Conservation (phyloP, 2,888 invertebrate species). For the Polydesmus complanatus region DNA sequence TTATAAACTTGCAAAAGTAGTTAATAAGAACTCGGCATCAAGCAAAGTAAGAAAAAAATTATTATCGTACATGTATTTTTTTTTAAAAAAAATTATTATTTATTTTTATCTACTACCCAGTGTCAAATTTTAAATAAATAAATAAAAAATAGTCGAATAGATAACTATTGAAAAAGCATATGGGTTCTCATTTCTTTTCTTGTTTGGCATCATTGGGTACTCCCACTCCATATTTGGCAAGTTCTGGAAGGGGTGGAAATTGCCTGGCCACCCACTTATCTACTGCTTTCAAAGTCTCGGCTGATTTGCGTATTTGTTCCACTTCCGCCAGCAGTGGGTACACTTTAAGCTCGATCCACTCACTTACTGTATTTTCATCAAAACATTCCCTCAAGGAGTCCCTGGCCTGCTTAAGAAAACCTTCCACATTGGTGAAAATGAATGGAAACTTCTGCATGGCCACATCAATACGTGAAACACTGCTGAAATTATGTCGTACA, state of each 20-base stretch:
- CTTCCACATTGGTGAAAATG: constrained; percentile 19
- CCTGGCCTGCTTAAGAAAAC: constrained; percentile 23
- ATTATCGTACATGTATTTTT: too few species aligned
- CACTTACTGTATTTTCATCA: constrained; percentile 45
- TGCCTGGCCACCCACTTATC: constrained; percentile 47
- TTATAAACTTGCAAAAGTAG: too few species aligned
- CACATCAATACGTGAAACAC: constrained; percentile 50
- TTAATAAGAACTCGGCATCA: too few species aligned
- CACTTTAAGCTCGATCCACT: constrained; percentile 53
- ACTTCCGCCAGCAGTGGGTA: constrained; percentile 41
- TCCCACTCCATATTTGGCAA: constrained; percentile 17
- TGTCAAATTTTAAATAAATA: too few species aligned
- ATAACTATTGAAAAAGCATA: too few species aligned
- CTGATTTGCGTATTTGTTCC: constrained; percentile 42
- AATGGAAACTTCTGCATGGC: constrained; percentile 32
- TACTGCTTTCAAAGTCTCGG: constrained; percentile 39
- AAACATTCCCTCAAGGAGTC: constrained; percentile 32
- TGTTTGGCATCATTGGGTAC: constrained; percentile 7
- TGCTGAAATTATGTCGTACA: constrained; percentile 51
- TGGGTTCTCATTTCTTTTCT: not conserved
- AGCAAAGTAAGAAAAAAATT: too few species aligned
- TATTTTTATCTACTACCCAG: too few species aligned
- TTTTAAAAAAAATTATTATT: too few species aligned
- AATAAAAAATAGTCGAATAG: too few species aligned
- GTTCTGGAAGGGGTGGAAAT: constrained; percentile 19